Percentiles rank a stretch among this genome's conserved stretches.
phyloP scores from a whole-genome alignment of 2,113 vertebrate species.

The Bujurquina vittata region DNA sequence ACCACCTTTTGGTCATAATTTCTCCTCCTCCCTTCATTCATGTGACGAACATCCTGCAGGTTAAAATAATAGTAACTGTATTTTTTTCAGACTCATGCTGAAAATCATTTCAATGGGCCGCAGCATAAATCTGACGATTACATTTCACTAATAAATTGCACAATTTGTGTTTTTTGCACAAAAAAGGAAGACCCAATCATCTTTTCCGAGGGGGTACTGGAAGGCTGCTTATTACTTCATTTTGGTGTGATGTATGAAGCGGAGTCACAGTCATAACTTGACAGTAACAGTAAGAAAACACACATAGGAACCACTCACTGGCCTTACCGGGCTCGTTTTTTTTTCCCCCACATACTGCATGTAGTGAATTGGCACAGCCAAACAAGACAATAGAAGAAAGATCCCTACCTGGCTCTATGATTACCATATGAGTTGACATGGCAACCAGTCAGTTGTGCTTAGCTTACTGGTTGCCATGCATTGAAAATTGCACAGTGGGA shows the following conservation, averaged over 20 bases:
- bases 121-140: background rate
- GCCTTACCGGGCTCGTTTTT: background rate
- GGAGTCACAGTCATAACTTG: background rate
- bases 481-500: constrained; percentile 54
- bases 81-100: constrained; percentile 18
- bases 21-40: background rate
- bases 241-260: background rate
- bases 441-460: constrained; percentile 51
- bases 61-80: background rate
- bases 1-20: background rate
- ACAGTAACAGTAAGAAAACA: background rate
- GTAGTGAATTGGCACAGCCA: background rate
- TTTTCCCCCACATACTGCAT: constrained; percentile 13
- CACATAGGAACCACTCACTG: background rate
- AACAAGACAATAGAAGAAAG: constrained; percentile 20
- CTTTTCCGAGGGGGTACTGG: background rate
- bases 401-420: constrained; percentile 46
- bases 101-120: background rate
- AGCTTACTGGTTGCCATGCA: constrained; percentile 49
- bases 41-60: constrained; percentile 8
- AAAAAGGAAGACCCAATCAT: background rate
- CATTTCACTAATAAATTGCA: background rate
- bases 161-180: background rate
- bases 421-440: constrained; percentile 56
- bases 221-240: background rate